These are phyloP conservation scores for Orchestes rusci DNA, from an alignment of 2,888 invertebrate species.

Conservation along the genomic window DNA sequence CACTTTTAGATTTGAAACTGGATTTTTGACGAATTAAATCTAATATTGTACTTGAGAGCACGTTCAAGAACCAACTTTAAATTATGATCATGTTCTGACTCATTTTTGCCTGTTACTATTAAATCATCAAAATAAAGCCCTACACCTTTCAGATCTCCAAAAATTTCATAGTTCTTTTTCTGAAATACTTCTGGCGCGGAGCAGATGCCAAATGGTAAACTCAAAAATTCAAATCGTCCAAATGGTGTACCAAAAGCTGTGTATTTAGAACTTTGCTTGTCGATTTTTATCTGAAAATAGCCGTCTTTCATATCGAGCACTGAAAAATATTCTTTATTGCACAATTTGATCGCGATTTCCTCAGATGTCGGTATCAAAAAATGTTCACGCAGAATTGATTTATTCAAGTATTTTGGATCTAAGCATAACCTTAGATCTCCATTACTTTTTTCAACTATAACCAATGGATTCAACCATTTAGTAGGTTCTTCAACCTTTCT, in stretches of 20 bases:
- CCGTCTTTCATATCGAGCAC: slow-evolving; percentile 26
- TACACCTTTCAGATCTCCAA: slow-evolving; percentile 25
- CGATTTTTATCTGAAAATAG: slow-evolving; percentile 6
- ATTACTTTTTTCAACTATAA: slow-evolving; percentile 23
- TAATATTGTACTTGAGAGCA: slow-evolving; percentile 23
- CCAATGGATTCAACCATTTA: slow-evolving; percentile 22
- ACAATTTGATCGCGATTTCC: slow-evolving; percentile 21
- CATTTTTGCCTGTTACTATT: slow-evolving; percentile 19
- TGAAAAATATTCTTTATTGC: slow-evolving; percentile 21
- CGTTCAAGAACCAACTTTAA: slow-evolving; percentile 21
- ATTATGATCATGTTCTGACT: slow-evolving; percentile 23
- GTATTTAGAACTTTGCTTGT: slow-evolving; percentile 1
- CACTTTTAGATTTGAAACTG: slow-evolving; percentile 18
- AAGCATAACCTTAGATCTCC: slow-evolving; percentile 7
- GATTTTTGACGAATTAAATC: slow-evolving; percentile 22
- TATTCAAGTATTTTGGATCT: slow-evolving; percentile 14
- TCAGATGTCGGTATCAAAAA: slow-evolving; percentile 22
- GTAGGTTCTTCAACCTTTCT: slow-evolving; percentile 18
- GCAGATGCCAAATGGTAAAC: slow-evolving; percentile 15
- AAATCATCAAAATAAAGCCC: slow-evolving; percentile 25
- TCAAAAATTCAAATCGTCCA: slow-evolving; percentile 7
- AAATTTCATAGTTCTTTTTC: slow-evolving; percentile 20
- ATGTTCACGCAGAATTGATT: slow-evolving; percentile 10
- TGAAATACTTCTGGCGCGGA: slow-evolving; percentile 23
- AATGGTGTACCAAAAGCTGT: slow-evolving; percentile 12